Evolutionary conservation across 2,113 vertebrate species (phyloP), one percentile per base, ranked within the genome.

Genomic region (Pseudonaja textilis): DNA sequence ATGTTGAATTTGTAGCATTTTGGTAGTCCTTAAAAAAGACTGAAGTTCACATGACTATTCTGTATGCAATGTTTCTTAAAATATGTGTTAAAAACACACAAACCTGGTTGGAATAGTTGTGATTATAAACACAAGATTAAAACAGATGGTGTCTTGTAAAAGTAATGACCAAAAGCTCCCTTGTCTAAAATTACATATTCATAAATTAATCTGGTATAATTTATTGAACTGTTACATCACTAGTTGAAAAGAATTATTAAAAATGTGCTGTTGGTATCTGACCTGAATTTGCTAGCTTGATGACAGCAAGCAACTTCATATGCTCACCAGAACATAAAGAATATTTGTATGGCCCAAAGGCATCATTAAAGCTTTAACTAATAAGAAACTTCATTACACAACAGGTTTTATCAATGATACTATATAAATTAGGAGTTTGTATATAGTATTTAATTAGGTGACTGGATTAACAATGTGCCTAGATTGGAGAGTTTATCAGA

Each of bases 41-140:
- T 94, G 42, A 91, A 86, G 55, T 47, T 91, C 61, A 47, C 42
- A 93, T 94, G 95, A 59, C 47, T 93, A 85, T 94, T 93, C 10
- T 91, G 39, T 93, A 85, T 92, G 89, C 93, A 94, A 93, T 95
- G 93, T 96, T 96, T 96, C 87, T 92, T 94, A 92, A 91, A 94
- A 93, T 88, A 3, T 26, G 5, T 93, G 74, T 94, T 89, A 59
- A 85, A 90, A 94, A 92, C 89, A 56, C 0, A 14, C 93, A 57
- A 1, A 22, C 52, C 94, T 95, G 50, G 29, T 94, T 93, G 94
- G 93, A 95, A 92, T 92, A 64, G 94, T 85, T 94, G 1, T 74
- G 86, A 92, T 57, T 95, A 59, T 95, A 61, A 55, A 59, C 39
- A 81, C 85, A 88, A 11, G 59, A 56, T 90, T 61, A 9, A 61